Conservation (phyloP, 2,888 invertebrate species). For the Mesochorus sp. region DNA sequence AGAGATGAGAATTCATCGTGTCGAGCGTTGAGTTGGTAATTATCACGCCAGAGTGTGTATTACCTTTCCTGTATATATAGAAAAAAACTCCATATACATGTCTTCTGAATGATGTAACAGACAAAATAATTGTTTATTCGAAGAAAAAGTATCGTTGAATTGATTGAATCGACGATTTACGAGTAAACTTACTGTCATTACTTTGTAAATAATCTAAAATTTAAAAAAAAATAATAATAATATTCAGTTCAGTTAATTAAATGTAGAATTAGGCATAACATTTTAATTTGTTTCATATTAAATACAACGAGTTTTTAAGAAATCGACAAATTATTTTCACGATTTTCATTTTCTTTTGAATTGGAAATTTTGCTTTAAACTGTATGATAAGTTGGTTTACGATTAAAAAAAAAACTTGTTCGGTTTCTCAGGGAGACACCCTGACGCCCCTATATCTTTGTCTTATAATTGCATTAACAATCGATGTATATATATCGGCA, state of each 20-base stretch:
- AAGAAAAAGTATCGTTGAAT: too few relatives aligned
- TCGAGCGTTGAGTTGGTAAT: constrained; percentile 45
- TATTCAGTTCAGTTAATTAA: too few relatives aligned
- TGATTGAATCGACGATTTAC: too few relatives aligned
- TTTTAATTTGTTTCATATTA: neutral
- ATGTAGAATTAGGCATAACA: too few relatives aligned
- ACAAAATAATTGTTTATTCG: neutral
- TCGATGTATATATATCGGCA: neutral
- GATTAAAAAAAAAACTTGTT: constrained; percentile 47
- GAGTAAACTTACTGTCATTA: too few relatives aligned
- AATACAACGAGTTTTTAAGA: neutral
- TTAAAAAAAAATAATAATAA: too few relatives aligned
- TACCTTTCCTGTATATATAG: neutral
- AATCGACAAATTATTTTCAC: neutral
- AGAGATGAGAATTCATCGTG: constrained; percentile 35
- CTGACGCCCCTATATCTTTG: constrained; percentile 1
- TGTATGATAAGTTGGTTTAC: neutral
- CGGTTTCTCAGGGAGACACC: constrained; percentile 52
- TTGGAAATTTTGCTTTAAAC: constrained; percentile 18
- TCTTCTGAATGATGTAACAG: neutral
- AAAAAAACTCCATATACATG: neutral
- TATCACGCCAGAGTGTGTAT: constrained; percentile 22
- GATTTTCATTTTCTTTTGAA: neutral
- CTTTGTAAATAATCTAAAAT: too few relatives aligned
- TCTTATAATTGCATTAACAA: constrained; percentile 54